Conservation (phyloP, 2,113 vertebrate genomes). For the Rhadina sibilatrix region DNA sequence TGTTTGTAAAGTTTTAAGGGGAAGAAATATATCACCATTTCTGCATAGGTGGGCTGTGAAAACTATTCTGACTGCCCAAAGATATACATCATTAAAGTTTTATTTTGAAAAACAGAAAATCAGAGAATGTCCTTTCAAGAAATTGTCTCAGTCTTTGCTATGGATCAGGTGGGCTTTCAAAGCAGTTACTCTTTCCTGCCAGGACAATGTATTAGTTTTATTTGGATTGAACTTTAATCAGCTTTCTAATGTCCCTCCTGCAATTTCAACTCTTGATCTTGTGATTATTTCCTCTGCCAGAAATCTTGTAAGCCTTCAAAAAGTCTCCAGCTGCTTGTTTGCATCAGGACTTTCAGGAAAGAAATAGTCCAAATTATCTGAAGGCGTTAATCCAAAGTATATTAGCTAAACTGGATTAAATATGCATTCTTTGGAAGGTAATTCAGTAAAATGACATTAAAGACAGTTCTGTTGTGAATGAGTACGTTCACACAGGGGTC, state of each 20-base stretch:
- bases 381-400: not conserved
- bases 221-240: not conserved
- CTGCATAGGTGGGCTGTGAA: not conserved
- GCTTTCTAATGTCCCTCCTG: not conserved
- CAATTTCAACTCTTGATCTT: not conserved
- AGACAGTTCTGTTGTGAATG: not conserved
- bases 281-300: not conserved
- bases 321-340: not conserved
- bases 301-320: not conserved
- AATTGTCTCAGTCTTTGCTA: not conserved
- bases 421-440: not conserved
- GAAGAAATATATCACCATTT: not conserved
- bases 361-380: not conserved
- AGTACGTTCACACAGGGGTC: not conserved
- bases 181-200: not conserved
- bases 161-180: not conserved
- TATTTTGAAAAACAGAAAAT: not conserved
- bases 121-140: not conserved
- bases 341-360: not conserved
- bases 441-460: not conserved
- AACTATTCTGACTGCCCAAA: not conserved
- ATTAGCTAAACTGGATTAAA: not conserved
- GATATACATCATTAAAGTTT: not conserved
- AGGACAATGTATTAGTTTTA: not conserved
- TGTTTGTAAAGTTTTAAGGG: not conserved